These are phyloP conservation scores for Diogma glabrata DNA, from an alignment of 2,888 invertebrate species.

Conservation along the genomic window DNA sequence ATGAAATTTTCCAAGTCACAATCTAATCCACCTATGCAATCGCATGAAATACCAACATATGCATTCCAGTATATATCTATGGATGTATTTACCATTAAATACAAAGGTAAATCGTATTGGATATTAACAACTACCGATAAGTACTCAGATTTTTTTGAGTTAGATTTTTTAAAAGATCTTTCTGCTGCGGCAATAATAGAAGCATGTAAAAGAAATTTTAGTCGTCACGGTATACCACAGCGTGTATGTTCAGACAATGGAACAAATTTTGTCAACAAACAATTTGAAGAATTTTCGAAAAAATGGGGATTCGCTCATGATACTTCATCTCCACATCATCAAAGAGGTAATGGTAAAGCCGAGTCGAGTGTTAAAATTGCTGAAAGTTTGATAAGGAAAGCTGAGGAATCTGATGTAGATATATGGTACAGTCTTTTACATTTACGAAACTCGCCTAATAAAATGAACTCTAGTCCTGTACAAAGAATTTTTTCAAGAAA, in stretches of 20 bases:
- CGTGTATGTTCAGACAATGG: constrained; percentile 13
- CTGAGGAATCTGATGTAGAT: too few relatives aligned
- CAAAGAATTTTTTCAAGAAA: too few relatives aligned
- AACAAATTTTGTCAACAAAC: constrained; percentile 12
- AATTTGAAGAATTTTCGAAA: constrained; percentile 14
- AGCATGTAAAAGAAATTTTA: not conserved
- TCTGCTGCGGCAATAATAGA: not conserved
- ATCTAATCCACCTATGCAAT: not conserved
- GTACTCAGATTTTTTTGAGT: not conserved
- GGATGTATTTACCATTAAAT: not conserved
- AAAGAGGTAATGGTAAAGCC: constrained; percentile 15
- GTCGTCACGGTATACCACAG: constrained; percentile 6
- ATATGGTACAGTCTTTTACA: not conserved
- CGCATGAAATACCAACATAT: not conserved
- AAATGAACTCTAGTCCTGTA: not conserved
- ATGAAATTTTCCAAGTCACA: not conserved
- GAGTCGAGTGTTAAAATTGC: not conserved
- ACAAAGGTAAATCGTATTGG: not conserved
- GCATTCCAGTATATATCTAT: not conserved
- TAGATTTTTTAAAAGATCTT: not conserved
- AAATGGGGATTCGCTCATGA: constrained; percentile 19
- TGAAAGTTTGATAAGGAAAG: not conserved
- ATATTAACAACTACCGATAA: not conserved
- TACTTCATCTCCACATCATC: constrained; percentile 20
- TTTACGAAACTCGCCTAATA: not conserved